Percentiles rank a stretch among this genome's conserved stretches.
Conservation (phyloP, 2,797 vertebrate genomes). For the Tamandua tetradactyla region DNA sequence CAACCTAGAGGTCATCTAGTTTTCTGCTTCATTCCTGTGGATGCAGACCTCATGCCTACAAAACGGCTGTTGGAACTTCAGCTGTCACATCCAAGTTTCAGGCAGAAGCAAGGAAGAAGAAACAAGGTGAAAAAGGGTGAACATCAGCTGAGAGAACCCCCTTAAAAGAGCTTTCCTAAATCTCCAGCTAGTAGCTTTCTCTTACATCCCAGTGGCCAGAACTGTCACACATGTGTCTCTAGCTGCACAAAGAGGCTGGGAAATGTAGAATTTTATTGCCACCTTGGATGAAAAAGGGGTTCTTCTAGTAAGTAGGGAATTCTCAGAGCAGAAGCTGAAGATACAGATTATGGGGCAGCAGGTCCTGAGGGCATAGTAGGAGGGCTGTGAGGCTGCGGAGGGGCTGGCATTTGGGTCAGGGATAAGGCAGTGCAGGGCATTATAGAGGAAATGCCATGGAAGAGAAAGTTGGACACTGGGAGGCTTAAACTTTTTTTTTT, state of each 20-base stretch:
- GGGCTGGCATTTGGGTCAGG: not conserved
- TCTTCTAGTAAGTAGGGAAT: not conserved
- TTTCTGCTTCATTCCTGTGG: not conserved
- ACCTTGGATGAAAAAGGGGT: not conserved
- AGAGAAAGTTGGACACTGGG: not conserved
- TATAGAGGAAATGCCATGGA: not conserved
- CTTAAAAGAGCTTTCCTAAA: not conserved
- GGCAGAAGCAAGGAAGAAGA: not conserved
- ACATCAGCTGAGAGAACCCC: too few relatives aligned
- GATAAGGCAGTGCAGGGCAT: not conserved
- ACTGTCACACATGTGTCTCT: not conserved
- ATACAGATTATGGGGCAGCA: not conserved
- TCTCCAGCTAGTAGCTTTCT: not conserved
- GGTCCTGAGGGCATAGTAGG: not conserved
- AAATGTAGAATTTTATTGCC: not conserved
- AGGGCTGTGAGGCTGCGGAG: not conserved
- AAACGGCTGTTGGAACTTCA: not conserved
- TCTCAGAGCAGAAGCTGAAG: not conserved
- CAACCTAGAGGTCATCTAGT: not conserved
- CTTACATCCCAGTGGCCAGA: not conserved
- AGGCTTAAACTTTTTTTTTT: too few relatives aligned
- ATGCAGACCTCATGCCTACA: not conserved
- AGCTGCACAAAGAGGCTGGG: not conserved
- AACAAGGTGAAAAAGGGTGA: not conserved
- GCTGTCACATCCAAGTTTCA: not conserved